Percentiles rank a stretch among this genome's conserved stretches.
These are phyloP conservation scores for Iguana delicatissima DNA, from an alignment of 2,797 vertebrate species.

Conservation along the genomic window DNA sequence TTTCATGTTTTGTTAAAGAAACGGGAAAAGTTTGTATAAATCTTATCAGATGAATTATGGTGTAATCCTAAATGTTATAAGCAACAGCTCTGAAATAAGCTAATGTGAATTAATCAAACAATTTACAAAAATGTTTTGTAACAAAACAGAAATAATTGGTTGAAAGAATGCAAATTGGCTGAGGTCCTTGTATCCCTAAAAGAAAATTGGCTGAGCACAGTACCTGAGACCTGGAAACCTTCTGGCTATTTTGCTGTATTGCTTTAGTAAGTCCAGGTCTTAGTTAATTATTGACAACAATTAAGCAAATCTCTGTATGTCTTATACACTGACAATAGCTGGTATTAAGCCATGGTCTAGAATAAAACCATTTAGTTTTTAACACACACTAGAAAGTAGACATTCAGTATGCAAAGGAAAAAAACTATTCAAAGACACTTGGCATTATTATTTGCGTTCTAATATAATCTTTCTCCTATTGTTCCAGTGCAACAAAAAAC, in stretches of 20 bases:
- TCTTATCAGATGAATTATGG: background rate
- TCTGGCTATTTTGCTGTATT: background rate
- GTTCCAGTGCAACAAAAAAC: slow-evolving; percentile 6
- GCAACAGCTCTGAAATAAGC: background rate
- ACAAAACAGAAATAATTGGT: background rate
- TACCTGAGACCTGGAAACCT: background rate
- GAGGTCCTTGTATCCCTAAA: background rate
- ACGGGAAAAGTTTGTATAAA: background rate
- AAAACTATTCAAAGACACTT: slow-evolving; percentile 11
- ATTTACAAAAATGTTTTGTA: background rate
- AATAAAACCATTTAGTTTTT: slow-evolving; percentile 20
- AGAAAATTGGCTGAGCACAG: background rate
- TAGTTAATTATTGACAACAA: background rate
- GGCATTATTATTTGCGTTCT: background rate
- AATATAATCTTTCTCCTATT: background rate
- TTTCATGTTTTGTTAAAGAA: background rate
- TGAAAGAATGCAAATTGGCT: background rate
- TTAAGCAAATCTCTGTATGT: background rate
- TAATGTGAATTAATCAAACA: background rate
- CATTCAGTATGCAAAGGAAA: background rate
- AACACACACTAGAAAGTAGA: background rate
- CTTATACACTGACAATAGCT: background rate
- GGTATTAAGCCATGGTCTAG: background rate
- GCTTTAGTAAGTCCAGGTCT: background rate
- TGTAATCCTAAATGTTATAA: background rate